Evolutionary conservation across 1,140 invertebrate species (phyloP), one percentile per base, ranked within the genome.

Genomic region (Galendromus occidentalis): DNA sequence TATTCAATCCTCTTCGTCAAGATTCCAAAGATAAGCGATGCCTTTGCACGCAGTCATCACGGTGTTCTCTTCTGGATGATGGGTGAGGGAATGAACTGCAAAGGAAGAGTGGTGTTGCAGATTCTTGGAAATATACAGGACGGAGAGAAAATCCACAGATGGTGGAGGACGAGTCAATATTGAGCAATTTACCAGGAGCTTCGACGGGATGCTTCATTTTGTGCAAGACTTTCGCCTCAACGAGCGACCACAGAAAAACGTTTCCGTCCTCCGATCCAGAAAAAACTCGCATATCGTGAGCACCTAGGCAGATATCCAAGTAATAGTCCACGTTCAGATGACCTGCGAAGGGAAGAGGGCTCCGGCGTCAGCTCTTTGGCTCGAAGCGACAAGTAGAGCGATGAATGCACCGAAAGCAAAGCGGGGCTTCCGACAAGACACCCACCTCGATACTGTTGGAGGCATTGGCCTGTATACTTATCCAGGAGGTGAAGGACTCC

Each of bases 211-310:
- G 51, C 9, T 59, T 25, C n/a, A 59, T 59, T 25, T 59, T 59
- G 14, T 18, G 20, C 25, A 59, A 4, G 5, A 59, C 51, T 14
- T 59, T 22, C n/a, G 51, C 12, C 17, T 82, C 82, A 5, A 93
- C 81, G 55, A 95, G 77, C 75, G 94, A 87, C 89, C 90, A 98
- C 69, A 86, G 81, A 76, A 85, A 88, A 2, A 94, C 78, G 71
- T 81, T 79, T 0, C 91, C 91, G 72, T 88, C 85, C 42, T 84
- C 83, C 0, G 91, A 94, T 0, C 92, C 93, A 63, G 87, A 88
- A 18, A 94, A 75, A 55, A 96, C 82, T 68, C 85, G 81, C 33
- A 83, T 86, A 74, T 96, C 91, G 69, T 82, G 85, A 64, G 80
- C 76, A 74, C 86, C 84, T 2, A 95, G 80, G 69, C 83, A 84